A percentile compares a stretch with the other conserved stretches of the same genome.
Evolutionary conservation across 2,113 vertebrate genomes (phyloP).

Genomic region (Xyliphius kryptos): DNA sequence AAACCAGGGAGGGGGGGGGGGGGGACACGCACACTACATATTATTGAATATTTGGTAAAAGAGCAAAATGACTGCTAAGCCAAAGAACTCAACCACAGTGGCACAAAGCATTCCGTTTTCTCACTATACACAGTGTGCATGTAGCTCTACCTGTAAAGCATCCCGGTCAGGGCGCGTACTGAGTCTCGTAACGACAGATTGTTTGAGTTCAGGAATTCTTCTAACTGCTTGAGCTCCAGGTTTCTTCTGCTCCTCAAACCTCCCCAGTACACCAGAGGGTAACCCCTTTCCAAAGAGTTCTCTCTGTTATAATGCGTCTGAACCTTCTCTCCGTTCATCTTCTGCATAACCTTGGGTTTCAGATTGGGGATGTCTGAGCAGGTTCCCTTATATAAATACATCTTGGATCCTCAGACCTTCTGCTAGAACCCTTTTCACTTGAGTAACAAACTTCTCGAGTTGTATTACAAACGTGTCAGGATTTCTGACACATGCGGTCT

Average conservation of each 20-base stretch:
- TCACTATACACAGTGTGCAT: too few species aligned
- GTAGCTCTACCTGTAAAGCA: constrained; percentile 79
- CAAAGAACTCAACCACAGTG: too few species aligned
- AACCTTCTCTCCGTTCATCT: constrained; percentile 37
- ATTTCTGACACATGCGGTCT: too few species aligned
- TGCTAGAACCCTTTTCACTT: neutral
- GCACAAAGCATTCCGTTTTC: too few species aligned
- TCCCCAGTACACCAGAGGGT: constrained; percentile 50
- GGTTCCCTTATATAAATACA: constrained; percentile 81
- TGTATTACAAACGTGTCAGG: too few species aligned
- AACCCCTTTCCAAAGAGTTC: constrained; percentile 24
- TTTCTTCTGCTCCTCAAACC: constrained; percentile 42
- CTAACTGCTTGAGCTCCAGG: constrained; percentile 66
- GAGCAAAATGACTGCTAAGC: too few species aligned
- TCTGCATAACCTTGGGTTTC: constrained; percentile 61
- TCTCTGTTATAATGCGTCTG: constrained; percentile 51
- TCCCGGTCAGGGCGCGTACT: constrained; percentile 64
- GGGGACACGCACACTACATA: too few species aligned
- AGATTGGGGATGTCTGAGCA: constrained; percentile 73
- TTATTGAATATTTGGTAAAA: too few species aligned
- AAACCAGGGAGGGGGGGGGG: too few species aligned
- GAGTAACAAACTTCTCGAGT: too few species aligned
- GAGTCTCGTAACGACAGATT: constrained; percentile 71
- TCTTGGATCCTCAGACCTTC: constrained; percentile 41
- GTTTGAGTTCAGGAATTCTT: constrained; percentile 75